These are phyloP conservation scores for Cisticola juncidis DNA, from an alignment of 2,113 vertebrate genomes.

Conservation along the genomic window DNA sequence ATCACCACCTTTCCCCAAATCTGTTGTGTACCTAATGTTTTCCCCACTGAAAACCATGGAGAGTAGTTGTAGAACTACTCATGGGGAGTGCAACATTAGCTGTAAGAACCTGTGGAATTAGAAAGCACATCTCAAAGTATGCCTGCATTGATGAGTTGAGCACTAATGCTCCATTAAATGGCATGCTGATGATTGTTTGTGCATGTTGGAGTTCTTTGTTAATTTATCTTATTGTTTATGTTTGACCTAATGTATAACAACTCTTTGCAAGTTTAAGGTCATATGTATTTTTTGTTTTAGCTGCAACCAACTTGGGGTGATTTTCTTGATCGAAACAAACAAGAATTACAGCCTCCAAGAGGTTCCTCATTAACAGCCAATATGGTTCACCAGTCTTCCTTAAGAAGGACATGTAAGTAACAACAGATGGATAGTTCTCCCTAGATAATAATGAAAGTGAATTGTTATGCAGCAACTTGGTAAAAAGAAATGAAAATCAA, in stretches of 20 bases:
- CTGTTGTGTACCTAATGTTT: neutral
- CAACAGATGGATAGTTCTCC: neutral
- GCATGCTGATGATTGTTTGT: neutral
- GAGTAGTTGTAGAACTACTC: neutral
- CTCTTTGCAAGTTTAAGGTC: neutral
- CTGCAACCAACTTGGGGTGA: conserved; percentile 87
- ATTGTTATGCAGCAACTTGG: neutral
- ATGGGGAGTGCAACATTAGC: neutral
- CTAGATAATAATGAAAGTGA: neutral
- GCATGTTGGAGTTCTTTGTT: neutral
- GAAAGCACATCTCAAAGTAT: neutral
- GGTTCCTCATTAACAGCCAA: conserved; percentile 70
- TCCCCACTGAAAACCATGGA: neutral
- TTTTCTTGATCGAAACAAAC: conserved; percentile 85
- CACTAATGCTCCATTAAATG: neutral
- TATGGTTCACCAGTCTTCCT: conserved; percentile 74
- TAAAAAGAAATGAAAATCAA: conserved; percentile 21
- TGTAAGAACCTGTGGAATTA: neutral
- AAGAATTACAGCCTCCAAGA: conserved; percentile 75
- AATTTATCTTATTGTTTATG: neutral
- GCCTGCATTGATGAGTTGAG: neutral
- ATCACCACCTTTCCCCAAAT: neutral
- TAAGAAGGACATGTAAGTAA: conserved; percentile 85
- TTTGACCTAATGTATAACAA: neutral
- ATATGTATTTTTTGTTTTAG: conserved; percentile 36